Evolutionary conservation across 1,140 invertebrate species (phyloP).

Genomic region (Drosophila busckii): DNA sequence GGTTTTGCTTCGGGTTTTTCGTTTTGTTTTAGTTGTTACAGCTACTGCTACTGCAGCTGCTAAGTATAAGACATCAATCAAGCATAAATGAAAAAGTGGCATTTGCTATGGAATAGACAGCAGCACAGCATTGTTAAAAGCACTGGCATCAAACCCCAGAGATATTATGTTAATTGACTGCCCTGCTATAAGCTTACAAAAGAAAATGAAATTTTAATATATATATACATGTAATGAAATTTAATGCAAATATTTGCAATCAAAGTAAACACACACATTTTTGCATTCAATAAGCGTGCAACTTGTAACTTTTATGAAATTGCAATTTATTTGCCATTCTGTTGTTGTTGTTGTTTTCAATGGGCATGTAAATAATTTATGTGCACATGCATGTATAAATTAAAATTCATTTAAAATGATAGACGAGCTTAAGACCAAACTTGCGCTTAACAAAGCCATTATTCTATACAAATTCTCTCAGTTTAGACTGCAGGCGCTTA

Average conservation of each 20-base stretch:
- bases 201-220: constrained; percentile 6
- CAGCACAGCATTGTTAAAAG: constrained; percentile 35
- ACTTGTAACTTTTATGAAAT: constrained; percentile 15
- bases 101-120: constrained; percentile 38
- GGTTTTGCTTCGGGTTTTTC: constrained; percentile 2
- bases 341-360: constrained; percentile 29
- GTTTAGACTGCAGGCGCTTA: no score
- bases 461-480: no score
- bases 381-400: no score
- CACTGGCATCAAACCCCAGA: constrained; percentile 46
- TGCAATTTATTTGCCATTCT: constrained; percentile 26
- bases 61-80: constrained; percentile 60
- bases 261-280: constrained; percentile 17
- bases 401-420: no score
- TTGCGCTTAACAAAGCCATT: no score
- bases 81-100: constrained; percentile 39
- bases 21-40: neutral
- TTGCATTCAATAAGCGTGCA: neutral
- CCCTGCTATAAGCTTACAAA: constrained; percentile 15
- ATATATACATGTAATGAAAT: constrained; percentile 25
- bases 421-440: no score
- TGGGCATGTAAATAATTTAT: no score
- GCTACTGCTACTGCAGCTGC: constrained; percentile 1
- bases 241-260: constrained; percentile 19
- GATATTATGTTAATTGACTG: constrained; percentile 56